These are phyloP conservation scores for Hyla sarda DNA, from an alignment of 2,113 vertebrate genomes.

Conservation along the genomic window DNA sequence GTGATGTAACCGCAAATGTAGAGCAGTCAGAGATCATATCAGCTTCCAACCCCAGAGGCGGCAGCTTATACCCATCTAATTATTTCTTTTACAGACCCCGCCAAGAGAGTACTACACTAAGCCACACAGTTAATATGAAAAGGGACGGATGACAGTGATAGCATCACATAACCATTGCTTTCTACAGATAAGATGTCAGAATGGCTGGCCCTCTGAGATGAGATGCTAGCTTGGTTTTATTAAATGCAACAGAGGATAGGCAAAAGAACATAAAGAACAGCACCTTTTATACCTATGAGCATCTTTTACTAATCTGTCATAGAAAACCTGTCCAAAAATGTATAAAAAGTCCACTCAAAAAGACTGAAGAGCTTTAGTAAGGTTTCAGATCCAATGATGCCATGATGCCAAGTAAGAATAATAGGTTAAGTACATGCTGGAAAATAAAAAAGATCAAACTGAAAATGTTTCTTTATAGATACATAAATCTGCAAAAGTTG, in stretches of 20 bases:
- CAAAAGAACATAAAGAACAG: neutral
- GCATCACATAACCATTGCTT: conserved; percentile 32
- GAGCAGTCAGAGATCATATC: conserved; percentile 55
- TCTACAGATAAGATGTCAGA: conserved; percentile 36
- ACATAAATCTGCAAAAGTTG: no score
- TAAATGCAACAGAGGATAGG: conserved; percentile 43
- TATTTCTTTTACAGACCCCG: conserved; percentile 44
- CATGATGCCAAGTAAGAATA: neutral
- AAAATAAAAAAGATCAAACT: neutral
- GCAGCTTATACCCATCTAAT: conserved; percentile 49
- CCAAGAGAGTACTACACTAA: conserved; percentile 49
- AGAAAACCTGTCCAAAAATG: neutral
- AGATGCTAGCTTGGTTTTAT: conserved; percentile 25
- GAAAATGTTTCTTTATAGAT: no score
- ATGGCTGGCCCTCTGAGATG: conserved; percentile 34
- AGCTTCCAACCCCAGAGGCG: conserved; percentile 46
- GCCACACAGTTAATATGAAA: conserved; percentile 34
- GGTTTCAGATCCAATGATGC: neutral
- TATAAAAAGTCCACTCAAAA: neutral
- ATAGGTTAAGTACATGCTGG: neutral
- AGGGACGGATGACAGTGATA: conserved; percentile 31
- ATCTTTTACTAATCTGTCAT: neutral
- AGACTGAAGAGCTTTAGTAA: neutral
- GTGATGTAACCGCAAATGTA: conserved; percentile 49
- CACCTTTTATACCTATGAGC: neutral